Conservation (phyloP, 2,888 invertebrate genomes). For the Noctua pronuba region DNA sequence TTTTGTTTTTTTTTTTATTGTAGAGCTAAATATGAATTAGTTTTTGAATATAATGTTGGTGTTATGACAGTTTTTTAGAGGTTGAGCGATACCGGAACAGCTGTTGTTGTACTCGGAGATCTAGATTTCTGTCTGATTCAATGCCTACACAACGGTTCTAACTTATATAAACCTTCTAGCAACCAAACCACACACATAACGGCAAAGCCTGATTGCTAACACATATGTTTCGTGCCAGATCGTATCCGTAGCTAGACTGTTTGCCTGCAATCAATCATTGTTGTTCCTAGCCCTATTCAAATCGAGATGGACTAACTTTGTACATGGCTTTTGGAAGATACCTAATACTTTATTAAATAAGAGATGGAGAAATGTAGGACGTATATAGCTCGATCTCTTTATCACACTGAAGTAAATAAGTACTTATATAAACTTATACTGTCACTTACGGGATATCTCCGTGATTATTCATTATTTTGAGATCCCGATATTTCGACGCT, state of each 20-base stretch:
- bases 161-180: neutral
- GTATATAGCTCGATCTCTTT: neutral
- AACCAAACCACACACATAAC: constrained; percentile 1
- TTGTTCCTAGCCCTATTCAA: constrained; percentile 6
- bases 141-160: neutral
- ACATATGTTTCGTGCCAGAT: constrained; percentile 27
- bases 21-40: too few species aligned
- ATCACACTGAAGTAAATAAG: too few species aligned
- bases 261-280: constrained; percentile 41
- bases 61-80: too few species aligned
- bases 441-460: too few species aligned
- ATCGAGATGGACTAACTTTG: constrained; percentile 8
- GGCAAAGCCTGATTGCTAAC: constrained; percentile 8
- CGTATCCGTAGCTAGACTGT: constrained; percentile 14
- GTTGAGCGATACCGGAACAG: too few species aligned
- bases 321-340: neutral
- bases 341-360: neutral
- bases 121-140: neutral
- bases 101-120: too few species aligned
- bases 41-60: too few species aligned
- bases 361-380: neutral
- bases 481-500: too few species aligned
- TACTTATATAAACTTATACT: too few species aligned
- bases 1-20: too few species aligned
- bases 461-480: too few species aligned